Evolutionary conservation across 2,888 invertebrate genomes (phyloP).

Genomic region (Megastigmus dorsalis): DNA sequence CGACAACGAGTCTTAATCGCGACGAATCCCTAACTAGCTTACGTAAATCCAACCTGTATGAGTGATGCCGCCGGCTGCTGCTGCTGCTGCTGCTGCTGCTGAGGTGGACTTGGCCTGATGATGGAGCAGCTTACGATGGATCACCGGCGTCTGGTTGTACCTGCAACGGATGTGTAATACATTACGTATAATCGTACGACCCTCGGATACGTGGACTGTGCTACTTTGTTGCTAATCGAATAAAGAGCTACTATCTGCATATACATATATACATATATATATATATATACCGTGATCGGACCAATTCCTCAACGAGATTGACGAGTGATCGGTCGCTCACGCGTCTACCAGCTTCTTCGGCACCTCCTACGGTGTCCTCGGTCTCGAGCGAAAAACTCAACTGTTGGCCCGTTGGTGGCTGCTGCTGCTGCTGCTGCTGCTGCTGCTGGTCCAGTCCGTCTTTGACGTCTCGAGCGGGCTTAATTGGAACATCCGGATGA

Average conservation of each 20-base stretch:
- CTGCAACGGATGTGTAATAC: constrained; percentile 29
- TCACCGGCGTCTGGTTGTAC: constrained; percentile 33
- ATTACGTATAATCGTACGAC: too few relatives aligned
- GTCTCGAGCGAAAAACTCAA: too few relatives aligned
- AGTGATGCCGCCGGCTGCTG: constrained; percentile 15
- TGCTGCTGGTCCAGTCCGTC: too few relatives aligned
- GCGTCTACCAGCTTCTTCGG: too few relatives aligned
- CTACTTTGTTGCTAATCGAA: too few relatives aligned
- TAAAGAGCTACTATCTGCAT: too few relatives aligned
- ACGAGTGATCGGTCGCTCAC: constrained; percentile 40
- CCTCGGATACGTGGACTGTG: too few relatives aligned
- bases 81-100: too few relatives aligned
- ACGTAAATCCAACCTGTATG: constrained; percentile 53
- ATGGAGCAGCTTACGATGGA: constrained; percentile 30
- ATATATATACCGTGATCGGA: constrained; percentile 62
- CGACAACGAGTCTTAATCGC: background rate
- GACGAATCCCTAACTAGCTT: constrained; percentile 33
- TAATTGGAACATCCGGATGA: constrained; percentile 57
- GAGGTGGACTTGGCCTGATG: too few relatives aligned
- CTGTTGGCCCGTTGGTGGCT: too few relatives aligned
- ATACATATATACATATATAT: background rate
- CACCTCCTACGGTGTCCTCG: too few relatives aligned
- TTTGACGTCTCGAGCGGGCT: constrained; percentile 56
- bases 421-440: too few relatives aligned
- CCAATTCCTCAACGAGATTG: constrained; percentile 63